Conservation (phyloP, 2,797 vertebrate species). For the Aplochiton taeniatus region DNA sequence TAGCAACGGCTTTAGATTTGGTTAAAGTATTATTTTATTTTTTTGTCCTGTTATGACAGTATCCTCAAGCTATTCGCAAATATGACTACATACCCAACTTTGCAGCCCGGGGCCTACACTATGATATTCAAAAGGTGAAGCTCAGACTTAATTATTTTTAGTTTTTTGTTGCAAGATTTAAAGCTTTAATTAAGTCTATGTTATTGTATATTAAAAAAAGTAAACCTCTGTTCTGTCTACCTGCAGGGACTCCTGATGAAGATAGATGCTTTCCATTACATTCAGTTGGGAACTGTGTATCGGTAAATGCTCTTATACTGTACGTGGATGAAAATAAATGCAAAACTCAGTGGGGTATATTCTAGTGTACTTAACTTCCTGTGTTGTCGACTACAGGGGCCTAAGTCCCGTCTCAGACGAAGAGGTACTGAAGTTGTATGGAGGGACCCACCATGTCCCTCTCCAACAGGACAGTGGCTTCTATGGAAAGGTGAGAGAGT, state of each 20-base stretch:
- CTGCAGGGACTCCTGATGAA: slow-evolving; percentile 84
- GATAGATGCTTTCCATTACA: slow-evolving; percentile 88
- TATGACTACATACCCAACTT: slow-evolving; percentile 86
- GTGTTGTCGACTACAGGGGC: slow-evolving; percentile 67
- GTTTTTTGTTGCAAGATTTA: too few relatives aligned
- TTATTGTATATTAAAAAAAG: not conserved
- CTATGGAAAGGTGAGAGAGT: slow-evolving; percentile 81
- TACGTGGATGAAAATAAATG: not conserved
- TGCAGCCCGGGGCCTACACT: slow-evolving; percentile 82
- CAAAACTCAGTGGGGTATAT: not conserved
- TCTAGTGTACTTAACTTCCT: slow-evolving; percentile 10
- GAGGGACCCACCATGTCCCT: slow-evolving; percentile 82
- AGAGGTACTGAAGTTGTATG: slow-evolving; percentile 79
- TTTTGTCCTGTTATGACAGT: slow-evolving; percentile 62
- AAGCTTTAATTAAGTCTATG: not conserved
- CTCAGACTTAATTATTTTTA: not conserved
- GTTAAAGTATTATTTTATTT: not conserved
- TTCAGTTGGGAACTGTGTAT: slow-evolving; percentile 83
- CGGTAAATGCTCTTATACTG: slow-evolving; percentile 61
- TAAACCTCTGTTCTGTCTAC: not conserved
- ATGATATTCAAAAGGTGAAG: slow-evolving; percentile 86
- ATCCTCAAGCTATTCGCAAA: slow-evolving; percentile 76
- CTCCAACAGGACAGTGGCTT: slow-evolving; percentile 84
- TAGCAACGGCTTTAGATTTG: not conserved
- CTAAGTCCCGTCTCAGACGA: slow-evolving; percentile 81